Conservation (phyloP, 2,797 vertebrate species). For the Chaenodraco wilsoni region DNA sequence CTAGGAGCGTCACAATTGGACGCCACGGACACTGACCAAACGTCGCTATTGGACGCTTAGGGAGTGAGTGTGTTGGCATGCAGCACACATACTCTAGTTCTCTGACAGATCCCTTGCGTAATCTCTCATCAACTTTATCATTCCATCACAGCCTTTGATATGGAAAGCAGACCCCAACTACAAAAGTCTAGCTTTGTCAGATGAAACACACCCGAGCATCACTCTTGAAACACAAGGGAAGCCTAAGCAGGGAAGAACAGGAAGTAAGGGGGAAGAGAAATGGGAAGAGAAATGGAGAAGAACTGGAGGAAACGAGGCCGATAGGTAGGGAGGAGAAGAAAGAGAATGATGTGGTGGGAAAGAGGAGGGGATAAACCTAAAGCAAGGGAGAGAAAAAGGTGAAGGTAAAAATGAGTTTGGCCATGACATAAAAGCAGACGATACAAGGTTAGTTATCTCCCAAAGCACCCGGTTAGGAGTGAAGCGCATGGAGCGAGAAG, state of each 20-base stretch:
- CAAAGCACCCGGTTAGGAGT: conserved; percentile 53
- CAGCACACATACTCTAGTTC: conserved; percentile 17
- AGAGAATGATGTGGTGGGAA: conserved; percentile 11
- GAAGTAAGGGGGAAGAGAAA: conserved; percentile 10
- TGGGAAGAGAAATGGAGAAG: neutral
- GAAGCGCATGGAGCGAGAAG: conserved; percentile 9
- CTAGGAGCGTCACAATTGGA: too few relatives aligned
- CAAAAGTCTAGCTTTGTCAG: conserved; percentile 58
- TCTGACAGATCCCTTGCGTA: conserved; percentile 29
- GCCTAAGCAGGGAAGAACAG: conserved; percentile 11
- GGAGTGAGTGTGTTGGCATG: too few relatives aligned
- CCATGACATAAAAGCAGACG: conserved; percentile 40
- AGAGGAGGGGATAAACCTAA: conserved; percentile 19
- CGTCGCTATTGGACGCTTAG: too few relatives aligned
- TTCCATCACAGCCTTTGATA: conserved; percentile 67
- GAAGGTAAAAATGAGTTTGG: conserved; percentile 46
- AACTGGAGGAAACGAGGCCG: conserved; percentile 31
- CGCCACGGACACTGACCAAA: too few relatives aligned
- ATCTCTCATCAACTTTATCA: conserved; percentile 58
- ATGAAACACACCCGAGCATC: conserved; percentile 51
- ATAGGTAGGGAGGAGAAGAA: conserved; percentile 15
- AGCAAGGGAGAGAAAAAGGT: conserved; percentile 31
- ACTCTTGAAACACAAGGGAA: conserved; percentile 49
- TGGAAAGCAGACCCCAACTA: conserved; percentile 59
- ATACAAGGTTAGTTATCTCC: conserved; percentile 61